phyloP scores from a whole-genome alignment of 2,797 vertebrate species.

The Petrocephalus sullivani region DNA sequence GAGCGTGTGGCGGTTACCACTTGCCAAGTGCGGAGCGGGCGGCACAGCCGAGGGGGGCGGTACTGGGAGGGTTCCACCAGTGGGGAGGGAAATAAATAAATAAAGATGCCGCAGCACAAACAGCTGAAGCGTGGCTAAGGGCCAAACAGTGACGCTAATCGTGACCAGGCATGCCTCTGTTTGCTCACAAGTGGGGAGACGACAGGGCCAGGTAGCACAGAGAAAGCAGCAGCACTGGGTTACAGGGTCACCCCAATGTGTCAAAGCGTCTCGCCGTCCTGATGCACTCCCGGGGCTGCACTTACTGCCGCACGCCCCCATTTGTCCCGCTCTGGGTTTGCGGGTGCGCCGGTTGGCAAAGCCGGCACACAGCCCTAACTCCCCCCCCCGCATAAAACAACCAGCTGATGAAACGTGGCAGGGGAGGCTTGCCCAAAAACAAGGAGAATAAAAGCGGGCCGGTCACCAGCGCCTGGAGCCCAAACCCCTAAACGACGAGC shows the following conservation, averaged over 20 bases:
- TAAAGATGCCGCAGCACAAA: slow-evolving; percentile 21
- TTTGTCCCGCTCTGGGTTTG: not conserved
- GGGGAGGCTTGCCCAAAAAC: not conserved
- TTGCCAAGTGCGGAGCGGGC: not conserved
- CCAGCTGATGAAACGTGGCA: not conserved
- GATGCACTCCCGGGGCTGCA: not conserved
- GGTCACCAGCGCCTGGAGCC: not conserved
- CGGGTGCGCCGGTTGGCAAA: not conserved
- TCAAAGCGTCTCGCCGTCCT: not conserved
- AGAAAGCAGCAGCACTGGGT: slow-evolving; percentile 39
- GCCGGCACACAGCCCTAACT: not conserved
- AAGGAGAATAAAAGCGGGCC: not conserved
- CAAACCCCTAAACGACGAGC: not conserved
- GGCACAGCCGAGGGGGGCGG: not conserved
- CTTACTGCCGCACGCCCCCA: not conserved
- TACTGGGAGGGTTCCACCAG: not conserved
- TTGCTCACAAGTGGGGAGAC: slow-evolving; percentile 44
- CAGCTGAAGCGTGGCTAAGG: slow-evolving; percentile 59
- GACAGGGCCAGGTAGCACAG: slow-evolving; percentile 28
- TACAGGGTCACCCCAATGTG: slow-evolving; percentile 13
- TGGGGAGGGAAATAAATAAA: not conserved
- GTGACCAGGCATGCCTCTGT: slow-evolving; percentile 42
- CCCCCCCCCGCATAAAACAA: not conserved
- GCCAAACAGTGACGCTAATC: slow-evolving; percentile 51
- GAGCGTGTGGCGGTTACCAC: not conserved